Base-by-base conservation (phyloP, 1,140 invertebrate species). In the Aphelenchoides besseyi region DNA sequence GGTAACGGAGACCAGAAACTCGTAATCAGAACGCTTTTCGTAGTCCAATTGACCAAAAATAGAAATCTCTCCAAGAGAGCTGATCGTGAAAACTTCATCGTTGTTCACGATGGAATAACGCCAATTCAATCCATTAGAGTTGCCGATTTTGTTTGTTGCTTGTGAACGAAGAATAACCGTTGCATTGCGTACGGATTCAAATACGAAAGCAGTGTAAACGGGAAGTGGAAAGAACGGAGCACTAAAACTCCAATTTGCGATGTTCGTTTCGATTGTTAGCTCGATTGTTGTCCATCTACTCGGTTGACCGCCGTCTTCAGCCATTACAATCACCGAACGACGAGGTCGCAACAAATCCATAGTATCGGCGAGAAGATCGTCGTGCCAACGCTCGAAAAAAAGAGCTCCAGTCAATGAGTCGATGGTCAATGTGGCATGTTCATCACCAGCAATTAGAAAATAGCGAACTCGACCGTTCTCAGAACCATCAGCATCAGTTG, bases 11-110 rank as follows among this genome's bases (percentile, higher is more conserved):
- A 84, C 61, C 16, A 23, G 69, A 61, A 83, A 79, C 30, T 70
- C 41, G 33, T 80, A 77, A 5, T 63, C 32, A 1, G 52, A 30
- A 1, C 67, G 26, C 12, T 70, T 68, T 67, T 80, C 79, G 53
- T 72, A 72, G 33, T 72, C 71, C 2, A 77, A 18, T 0, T 55
- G 29, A 0, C 53, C 63, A 3, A 23, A 35, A 16, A 77, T 35
- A 70, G 48, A 69, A 3, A 77, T 28, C 16, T 79, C 68, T 5
- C 73, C 76, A 8, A 74, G 26, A 0, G 67, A 55, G 69, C 85
- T 78, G 5, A 86, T 82, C 8, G 69, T 57, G 63, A 86, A 86
- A 57, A 37, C 79, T 70, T 76, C 72, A 35, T 75, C 73, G 62
- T 75, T 71, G 52, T 71, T 72, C 23, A 48, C 23, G 3, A 75